These are phyloP conservation scores for Drosophila arawakana DNA, from an alignment of 1,140 invertebrate genomes.

Conservation along the genomic window DNA sequence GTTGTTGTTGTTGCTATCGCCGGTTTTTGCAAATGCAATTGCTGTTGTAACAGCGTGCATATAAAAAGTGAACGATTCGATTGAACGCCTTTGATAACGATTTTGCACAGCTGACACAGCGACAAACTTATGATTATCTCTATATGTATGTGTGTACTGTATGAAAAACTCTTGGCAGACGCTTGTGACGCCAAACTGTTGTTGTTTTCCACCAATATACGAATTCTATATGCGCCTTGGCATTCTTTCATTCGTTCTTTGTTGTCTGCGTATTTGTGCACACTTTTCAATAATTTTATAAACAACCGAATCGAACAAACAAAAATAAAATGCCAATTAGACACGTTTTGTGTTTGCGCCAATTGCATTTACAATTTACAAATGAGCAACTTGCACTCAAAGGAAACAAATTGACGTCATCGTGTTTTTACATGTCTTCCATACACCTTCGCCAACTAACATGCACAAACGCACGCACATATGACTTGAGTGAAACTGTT, in stretches of 20 bases:
- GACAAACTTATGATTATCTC: constrained; percentile 30
- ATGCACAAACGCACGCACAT: neutral
- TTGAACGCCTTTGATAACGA: constrained; percentile 37
- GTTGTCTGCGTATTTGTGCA: constrained; percentile 45
- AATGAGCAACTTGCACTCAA: constrained; percentile 12
- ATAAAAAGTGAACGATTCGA: constrained; percentile 47
- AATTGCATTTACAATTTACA: constrained; percentile 20
- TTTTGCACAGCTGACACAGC: constrained; percentile 5
- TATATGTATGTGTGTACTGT: neutral
- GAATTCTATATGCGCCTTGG: constrained; percentile 37
- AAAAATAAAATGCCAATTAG: constrained; percentile 38
- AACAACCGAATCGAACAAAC: constrained; percentile 36
- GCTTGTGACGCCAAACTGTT: constrained; percentile 59
- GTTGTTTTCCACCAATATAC: constrained; percentile 25
- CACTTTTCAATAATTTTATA: constrained; percentile 56
- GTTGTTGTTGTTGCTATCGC: constrained; percentile 61
- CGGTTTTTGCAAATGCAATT: constrained; percentile 30
- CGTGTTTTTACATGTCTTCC: constrained; percentile 6
- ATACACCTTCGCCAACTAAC: constrained; percentile 6
- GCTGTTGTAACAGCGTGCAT: constrained; percentile 28
- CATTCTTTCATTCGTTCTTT: constrained; percentile 47
- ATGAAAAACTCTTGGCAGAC: constrained; percentile 51
- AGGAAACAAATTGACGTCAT: constrained; percentile 42
- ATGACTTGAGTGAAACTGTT: constrained; percentile 15
- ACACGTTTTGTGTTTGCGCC: constrained; percentile 47